Evolutionary conservation across 1,140 invertebrate species (phyloP).

Genomic region (Mizuhopecten yessoensis): DNA sequence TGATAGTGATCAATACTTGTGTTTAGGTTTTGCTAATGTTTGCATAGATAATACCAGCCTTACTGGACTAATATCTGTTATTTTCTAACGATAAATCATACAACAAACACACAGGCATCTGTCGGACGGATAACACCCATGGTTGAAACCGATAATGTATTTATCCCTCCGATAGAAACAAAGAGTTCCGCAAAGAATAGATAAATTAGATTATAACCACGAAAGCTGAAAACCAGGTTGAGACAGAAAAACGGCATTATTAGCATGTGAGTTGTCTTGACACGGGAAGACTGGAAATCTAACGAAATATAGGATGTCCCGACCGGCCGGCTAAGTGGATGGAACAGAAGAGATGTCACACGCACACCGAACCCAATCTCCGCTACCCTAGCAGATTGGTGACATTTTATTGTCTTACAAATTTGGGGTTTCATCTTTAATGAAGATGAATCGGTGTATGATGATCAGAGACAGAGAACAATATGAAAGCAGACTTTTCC

Average conservation of each 20-base stretch:
- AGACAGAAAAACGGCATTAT: constrained; percentile 34
- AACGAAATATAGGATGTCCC: constrained; percentile 26
- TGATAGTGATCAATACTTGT: neutral
- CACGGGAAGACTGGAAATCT: constrained; percentile 17
- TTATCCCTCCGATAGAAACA: neutral
- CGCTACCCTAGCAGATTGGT: constrained; percentile 25
- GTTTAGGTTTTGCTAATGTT: neutral
- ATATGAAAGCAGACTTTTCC: constrained; percentile 26
- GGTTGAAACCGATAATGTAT: constrained; percentile 16
- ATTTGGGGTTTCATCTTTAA: constrained; percentile 39
- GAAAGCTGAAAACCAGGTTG: neutral
- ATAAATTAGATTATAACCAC: constrained; percentile 24
- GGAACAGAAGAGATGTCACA: constrained; percentile 32
- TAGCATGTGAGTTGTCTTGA: constrained; percentile 33
- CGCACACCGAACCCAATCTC: neutral
- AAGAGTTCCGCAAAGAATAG: neutral
- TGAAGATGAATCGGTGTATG: constrained; percentile 21
- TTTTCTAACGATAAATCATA: constrained; percentile 34
- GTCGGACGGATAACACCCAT: neutral
- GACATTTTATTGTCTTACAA: constrained; percentile 27
- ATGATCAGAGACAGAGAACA: constrained; percentile 32
- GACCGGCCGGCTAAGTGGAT: constrained; percentile 17
- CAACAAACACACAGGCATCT: constrained; percentile 5
- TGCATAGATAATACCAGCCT: neutral
- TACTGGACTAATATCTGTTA: neutral